phyloP scores from a whole-genome alignment of 1,140 invertebrate species.

The Aricia agestis region DNA sequence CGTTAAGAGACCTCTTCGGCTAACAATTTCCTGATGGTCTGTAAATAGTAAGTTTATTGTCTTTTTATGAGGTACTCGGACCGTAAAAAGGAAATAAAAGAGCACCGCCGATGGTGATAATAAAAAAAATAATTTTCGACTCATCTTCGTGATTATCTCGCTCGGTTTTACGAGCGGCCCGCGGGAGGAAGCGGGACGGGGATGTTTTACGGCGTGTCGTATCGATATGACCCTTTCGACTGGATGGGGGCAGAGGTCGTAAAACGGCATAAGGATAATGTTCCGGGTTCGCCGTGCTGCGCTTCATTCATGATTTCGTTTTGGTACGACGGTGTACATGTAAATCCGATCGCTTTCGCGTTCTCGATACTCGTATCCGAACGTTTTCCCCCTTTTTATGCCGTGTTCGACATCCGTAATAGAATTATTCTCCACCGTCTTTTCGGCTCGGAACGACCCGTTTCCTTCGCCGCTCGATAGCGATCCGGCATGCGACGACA shows the following conservation, averaged over 20 bases:
- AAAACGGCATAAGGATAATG: constrained; percentile 76
- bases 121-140: constrained; percentile 77
- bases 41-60: constrained; percentile 77
- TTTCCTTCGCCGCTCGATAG: neutral
- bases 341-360: constrained; percentile 69
- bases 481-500: neutral
- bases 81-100: constrained; percentile 77
- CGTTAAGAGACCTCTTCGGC: constrained; percentile 74
- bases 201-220: constrained; percentile 62
- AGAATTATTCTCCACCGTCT: constrained; percentile 47
- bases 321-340: constrained; percentile 71
- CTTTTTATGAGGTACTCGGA: constrained; percentile 76
- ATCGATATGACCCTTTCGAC: constrained; percentile 67
- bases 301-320: constrained; percentile 76
- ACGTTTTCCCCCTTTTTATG: constrained; percentile 51
- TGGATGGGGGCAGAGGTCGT: constrained; percentile 73
- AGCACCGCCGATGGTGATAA: constrained; percentile 76
- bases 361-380: constrained; percentile 56
- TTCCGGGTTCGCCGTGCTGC: constrained; percentile 71
- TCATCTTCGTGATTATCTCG: constrained; percentile 73
- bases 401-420: constrained; percentile 64
- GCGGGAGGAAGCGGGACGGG: constrained; percentile 50
- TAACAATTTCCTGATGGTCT: constrained; percentile 77
- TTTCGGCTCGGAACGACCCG: constrained; percentile 37
- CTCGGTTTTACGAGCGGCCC: constrained; percentile 53